Base-by-base conservation (phyloP, 2,797 vertebrate genomes). In the Myotis daubentonii region DNA sequence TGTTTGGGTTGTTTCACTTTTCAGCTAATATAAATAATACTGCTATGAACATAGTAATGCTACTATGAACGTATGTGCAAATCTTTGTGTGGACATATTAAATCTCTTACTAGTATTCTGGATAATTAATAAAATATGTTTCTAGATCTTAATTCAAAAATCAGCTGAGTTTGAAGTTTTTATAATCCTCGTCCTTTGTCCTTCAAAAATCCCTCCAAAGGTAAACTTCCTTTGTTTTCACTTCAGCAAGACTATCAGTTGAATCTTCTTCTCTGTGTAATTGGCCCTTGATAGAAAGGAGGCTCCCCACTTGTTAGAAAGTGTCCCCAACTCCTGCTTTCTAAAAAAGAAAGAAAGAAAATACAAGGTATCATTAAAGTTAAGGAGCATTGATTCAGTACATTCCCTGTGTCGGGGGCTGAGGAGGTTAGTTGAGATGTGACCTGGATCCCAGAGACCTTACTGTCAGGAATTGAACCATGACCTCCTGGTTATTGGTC, bases 111-210 rank as follows among this genome's bases (percentile, higher is more conserved):
- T 47, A 47, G 47, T 47, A n/a, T 66, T 86, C 68, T 68, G 81
- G 30, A 89, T 87, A 91, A 86, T 25, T 82, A 85, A 70, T 91
- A 79, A 93, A 92, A 85, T 62, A 60, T 76, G 23, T 87, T 65
- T 95, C 81, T 87, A 62, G 47, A 84, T 94, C 49, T 76, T 81
- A 71, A 76, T 65, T 93, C 13, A 83, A 74, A 88, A 81, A 57
- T 33, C 28, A 83, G 17, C 62, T 70, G 51, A 72, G 5, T 62
- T 78, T 83, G 80, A 91, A 36, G 66, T 89, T 80, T 83, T 91
- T 94, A 30, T 83, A 62, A 82, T 72, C 28, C 4, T 88, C 68
- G 53, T 91, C 16, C 55, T 94, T 94, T 93, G 60, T 33, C 33
- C 57, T 33, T 66, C 49, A 82, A 91, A 89, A 89, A n/a, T 3